Evolutionary conservation across 2,888 invertebrate genomes (phyloP).

Genomic region (Volucella inanis): DNA sequence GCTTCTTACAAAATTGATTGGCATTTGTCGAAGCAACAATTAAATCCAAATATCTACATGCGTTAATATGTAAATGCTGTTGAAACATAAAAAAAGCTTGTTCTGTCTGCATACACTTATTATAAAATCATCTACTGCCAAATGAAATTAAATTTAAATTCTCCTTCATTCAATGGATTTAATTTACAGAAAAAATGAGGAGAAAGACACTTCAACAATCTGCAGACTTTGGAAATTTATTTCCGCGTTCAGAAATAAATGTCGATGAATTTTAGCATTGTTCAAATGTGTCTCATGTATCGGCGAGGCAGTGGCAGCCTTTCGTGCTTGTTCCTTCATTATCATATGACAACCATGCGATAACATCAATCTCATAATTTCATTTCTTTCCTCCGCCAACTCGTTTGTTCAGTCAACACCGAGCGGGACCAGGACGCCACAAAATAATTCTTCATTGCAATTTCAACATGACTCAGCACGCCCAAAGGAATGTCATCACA

Average conservation of each 20-base stretch:
- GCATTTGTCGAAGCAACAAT: background rate
- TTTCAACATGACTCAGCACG: slow-evolving; percentile 41
- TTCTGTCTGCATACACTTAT: background rate
- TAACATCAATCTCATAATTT: slow-evolving; percentile 67
- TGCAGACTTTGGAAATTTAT: slow-evolving; percentile 1
- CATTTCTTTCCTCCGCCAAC: slow-evolving; percentile 29
- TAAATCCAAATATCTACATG: slow-evolving; percentile 7
- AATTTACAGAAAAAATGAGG: slow-evolving; percentile 1
- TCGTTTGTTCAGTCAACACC: background rate
- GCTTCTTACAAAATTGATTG: background rate
- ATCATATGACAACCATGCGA: slow-evolving; percentile 52
- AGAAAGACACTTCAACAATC: slow-evolving; percentile 6
- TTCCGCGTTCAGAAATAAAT: slow-evolving; percentile 30
- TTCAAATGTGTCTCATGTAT: slow-evolving; percentile 11
- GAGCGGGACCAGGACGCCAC: background rate
- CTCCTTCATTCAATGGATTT: slow-evolving; percentile 22
- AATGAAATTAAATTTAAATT: slow-evolving; percentile 22
- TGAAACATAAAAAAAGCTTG: slow-evolving; percentile 1
- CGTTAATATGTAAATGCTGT: background rate
- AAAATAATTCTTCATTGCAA: slow-evolving; percentile 31
- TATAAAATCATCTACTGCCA: background rate
- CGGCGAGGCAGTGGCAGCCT: slow-evolving; percentile 9
- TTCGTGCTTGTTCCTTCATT: slow-evolving; percentile 32
- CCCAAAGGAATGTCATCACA: slow-evolving; percentile 39
- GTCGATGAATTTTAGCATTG: slow-evolving; percentile 39